These are phyloP conservation scores for Hyposoter dolosus DNA, from an alignment of 2,888 invertebrate genomes.

Conservation along the genomic window DNA sequence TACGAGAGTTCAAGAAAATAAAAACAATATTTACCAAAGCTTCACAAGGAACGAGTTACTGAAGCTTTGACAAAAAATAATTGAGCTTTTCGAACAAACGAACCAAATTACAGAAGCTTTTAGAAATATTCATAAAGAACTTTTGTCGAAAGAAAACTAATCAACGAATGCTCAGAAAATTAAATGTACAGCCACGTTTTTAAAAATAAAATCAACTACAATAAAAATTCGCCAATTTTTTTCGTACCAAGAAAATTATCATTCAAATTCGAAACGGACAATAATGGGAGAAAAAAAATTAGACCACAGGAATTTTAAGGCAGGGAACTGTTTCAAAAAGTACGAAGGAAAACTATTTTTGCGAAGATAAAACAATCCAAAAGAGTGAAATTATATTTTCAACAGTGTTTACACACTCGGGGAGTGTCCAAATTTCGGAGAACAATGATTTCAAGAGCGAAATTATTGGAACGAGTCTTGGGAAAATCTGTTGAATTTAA, in stretches of 20 bases:
- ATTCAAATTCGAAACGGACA: background rate
- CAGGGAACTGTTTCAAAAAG: conserved; percentile 12
- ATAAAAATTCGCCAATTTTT: background rate
- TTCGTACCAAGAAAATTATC: background rate
- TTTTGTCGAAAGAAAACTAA: background rate
- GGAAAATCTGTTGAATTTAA: background rate
- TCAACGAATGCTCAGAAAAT: background rate
- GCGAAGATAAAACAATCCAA: conserved; percentile 8
- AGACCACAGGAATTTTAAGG: background rate
- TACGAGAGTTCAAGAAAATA: background rate
- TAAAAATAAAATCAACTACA: background rate
- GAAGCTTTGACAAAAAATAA: background rate
- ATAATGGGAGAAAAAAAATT: background rate
- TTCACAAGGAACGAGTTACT: background rate
- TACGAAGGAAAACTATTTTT: conserved; percentile 9
- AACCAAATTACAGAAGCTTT: background rate
- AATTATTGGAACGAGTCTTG: background rate
- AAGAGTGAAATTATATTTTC: background rate
- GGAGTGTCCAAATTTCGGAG: background rate
- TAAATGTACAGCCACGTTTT: background rate
- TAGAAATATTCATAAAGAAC: background rate
- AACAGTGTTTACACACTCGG: background rate
- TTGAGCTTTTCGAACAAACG: background rate
- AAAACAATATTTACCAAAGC: background rate
- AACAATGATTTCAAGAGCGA: background rate